phyloP scores from a whole-genome alignment of 2,888 invertebrate genomes.

The Osedax fenrisi region DNA sequence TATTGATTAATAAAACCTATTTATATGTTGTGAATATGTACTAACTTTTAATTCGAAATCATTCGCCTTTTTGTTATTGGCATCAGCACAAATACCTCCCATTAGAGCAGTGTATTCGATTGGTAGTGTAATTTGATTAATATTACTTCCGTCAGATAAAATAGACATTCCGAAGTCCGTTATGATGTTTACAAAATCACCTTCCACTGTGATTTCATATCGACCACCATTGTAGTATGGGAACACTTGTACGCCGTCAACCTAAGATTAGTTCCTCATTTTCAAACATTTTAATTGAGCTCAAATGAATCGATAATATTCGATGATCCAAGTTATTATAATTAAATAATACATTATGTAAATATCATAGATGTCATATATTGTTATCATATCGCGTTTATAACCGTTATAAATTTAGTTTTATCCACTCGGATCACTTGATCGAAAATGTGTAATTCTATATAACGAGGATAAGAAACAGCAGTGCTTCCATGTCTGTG shows the following conservation, averaged over 20 bases:
- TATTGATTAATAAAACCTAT: too few species aligned
- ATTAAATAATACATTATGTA: too few species aligned
- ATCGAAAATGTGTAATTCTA: not conserved
- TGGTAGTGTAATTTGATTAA: constrained; percentile 2
- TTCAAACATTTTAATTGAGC: too few species aligned
- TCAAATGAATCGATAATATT: too few species aligned
- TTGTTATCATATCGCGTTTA: too few species aligned
- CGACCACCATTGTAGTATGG: not conserved
- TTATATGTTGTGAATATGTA: too few species aligned
- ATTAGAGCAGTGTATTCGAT: not conserved
- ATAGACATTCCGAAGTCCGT: constrained; percentile 21
- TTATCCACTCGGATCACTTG: not conserved
- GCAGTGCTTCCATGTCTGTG: not conserved
- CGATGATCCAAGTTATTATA: too few species aligned
- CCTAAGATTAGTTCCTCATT: too few species aligned
- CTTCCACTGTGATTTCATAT: constrained; percentile 1
- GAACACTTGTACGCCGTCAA: not conserved
- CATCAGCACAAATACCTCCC: constrained; percentile 14
- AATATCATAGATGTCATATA: too few species aligned
- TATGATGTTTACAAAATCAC: constrained; percentile 5
- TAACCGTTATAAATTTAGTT: too few species aligned
- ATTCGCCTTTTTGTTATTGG: not conserved
- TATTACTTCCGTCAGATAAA: constrained; percentile 6
- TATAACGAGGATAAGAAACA: not conserved
- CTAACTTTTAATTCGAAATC: too few species aligned